phyloP scores from a whole-genome alignment of 1,140 invertebrate genomes.

The Oscheius sp. region DNA sequence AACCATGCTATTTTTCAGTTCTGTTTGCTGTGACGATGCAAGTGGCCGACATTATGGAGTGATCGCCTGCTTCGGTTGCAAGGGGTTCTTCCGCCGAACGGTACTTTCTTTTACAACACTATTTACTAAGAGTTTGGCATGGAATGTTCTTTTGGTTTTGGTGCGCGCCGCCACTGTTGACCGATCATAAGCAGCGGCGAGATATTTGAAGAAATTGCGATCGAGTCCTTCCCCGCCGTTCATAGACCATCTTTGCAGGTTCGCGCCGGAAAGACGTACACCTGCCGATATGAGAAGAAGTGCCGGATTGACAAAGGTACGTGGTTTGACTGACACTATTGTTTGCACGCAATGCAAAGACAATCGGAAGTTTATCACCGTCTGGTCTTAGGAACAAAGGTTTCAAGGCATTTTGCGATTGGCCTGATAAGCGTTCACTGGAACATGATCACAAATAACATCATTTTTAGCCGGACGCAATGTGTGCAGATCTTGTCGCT shows the following conservation, averaged over 20 bases:
- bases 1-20: conserved; percentile 61
- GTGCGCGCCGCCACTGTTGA: not conserved
- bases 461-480: conserved; percentile 63
- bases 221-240: not conserved
- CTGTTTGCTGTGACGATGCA: conserved; percentile 65
- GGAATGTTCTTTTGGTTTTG: not conserved
- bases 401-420: no score
- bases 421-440: no score
- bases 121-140: no score
- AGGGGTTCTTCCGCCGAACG: conserved; percentile 63
- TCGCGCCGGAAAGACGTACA: conserved; percentile 56
- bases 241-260: conserved; percentile 28
- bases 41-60: conserved; percentile 66
- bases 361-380: no score
- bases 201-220: not conserved
- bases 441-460: no score
- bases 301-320: conserved; percentile 60
- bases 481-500: conserved; percentile 66
- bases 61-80: conserved; percentile 66
- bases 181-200: no score
- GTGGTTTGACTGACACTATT: no score
- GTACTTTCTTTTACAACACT: no score
- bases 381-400: no score
- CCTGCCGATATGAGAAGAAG: conserved; percentile 52
- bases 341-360: no score